Evolutionary conservation across 1,140 invertebrate genomes (phyloP), one percentile per base, ranked within the genome.

Genomic region (Drosophila tsacasi): DNA sequence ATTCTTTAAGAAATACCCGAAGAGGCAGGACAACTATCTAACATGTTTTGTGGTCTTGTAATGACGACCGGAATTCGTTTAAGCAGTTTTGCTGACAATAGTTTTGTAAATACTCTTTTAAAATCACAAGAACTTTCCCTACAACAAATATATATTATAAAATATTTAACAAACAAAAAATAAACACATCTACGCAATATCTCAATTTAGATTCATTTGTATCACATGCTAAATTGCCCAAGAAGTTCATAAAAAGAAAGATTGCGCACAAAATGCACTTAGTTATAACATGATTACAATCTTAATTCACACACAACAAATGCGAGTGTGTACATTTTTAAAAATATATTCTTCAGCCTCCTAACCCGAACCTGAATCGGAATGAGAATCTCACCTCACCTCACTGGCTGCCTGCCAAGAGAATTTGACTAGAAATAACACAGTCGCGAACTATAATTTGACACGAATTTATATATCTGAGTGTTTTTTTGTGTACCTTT

Each of bases 21-120:
- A 69, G 13, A 39, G 42, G 32, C 25, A 62, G 32, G 49, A 63
- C 39, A 59, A 66, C 54, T 67, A 60, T 74, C 42, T 64, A 21
- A 42, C 17, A 27, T 32, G 42, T 39, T 47, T 69, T 71, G 64
- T 66, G 80, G 80, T 32, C 21, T 15, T 65, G 37, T 83, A 87
- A 87, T 87, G 84, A 87, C 81, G 78, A 87, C 84, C 72, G 84
- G 84, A 87, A 87, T 87, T 72, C 67, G 54, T 39, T 58, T 49
- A 72, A 71, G 65, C 19, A 35, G 50, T 46, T 71, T 27, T 71
- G 49, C 32, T 21, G 61, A 47, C 40, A 37, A 44, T 35, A 23
- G 5, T 37, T 37, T 37, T 13, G 35, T 37, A 13, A 37, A 37
- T 37, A 37, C 12, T 37, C 12, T 30, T 50, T 13, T 30, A 17